Evolutionary conservation across 2,888 invertebrate species (phyloP).

Genomic region (Brachyptera putata): DNA sequence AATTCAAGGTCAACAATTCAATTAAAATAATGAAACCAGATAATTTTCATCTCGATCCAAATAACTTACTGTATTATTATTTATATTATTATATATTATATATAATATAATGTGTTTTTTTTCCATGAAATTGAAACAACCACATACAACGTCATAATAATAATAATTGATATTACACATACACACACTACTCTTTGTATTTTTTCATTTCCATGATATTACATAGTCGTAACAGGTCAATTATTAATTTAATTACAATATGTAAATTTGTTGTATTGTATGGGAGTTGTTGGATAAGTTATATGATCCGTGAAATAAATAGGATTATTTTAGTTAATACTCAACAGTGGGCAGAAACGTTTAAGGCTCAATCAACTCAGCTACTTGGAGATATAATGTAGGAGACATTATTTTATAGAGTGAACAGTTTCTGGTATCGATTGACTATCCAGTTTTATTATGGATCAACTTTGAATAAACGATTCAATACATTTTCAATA

Average conservation of each 20-base stretch:
- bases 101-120: not conserved
- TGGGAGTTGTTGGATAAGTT: too few relatives aligned
- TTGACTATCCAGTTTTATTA: too few relatives aligned
- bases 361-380: too few relatives aligned
- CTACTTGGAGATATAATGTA: too few relatives aligned
- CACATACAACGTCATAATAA: not conserved
- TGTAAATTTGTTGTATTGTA: too few relatives aligned
- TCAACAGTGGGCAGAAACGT: too few relatives aligned
- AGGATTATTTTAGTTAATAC: too few relatives aligned
- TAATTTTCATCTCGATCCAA: not conserved
- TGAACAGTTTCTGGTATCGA: too few relatives aligned
- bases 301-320: too few relatives aligned
- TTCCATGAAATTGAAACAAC: not conserved
- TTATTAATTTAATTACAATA: constrained; percentile 14
- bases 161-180: not conserved
- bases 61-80: constrained; percentile 15
- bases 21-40: constrained; percentile 10
- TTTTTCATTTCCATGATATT: not conserved
- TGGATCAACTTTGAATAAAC: too few relatives aligned
- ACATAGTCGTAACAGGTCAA: not conserved
- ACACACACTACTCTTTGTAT: not conserved
- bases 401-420: too few relatives aligned
- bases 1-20: constrained; percentile 2
- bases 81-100: not conserved
- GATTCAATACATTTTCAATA: too few relatives aligned